Base-by-base conservation (phyloP, 2,888 invertebrate species). In the Gastrophysa polygoni region DNA sequence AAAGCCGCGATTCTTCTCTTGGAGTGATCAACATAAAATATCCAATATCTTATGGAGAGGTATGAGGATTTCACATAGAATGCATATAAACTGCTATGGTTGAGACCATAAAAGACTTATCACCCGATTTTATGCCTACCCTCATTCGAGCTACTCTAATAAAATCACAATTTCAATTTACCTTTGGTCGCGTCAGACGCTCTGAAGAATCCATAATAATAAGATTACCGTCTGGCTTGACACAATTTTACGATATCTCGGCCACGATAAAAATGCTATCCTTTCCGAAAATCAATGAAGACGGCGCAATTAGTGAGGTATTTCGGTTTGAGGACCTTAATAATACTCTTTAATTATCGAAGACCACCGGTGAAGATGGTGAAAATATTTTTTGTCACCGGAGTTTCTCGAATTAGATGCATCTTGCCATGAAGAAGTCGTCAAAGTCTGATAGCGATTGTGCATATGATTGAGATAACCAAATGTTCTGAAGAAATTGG, bases 241-340 rank as follows among this genome's bases (percentile, higher is more conserved):
- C 61, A 67, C 61, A 57, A 62, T 67, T 63, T 64, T 67, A 67
- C 51, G 67, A 67, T 50, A 63, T 56, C 59, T 46, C 38, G 29
- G 51, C n/a, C 50, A 59, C 34, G 60, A 64, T 64, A 58, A 66
- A n/a, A 62, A 43, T 54, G 62, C 66, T 71, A 72, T 71, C 72
- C 60, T 60, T 51, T 62, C 52, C 61, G 65, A 63, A 67, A 70
- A 71, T 71, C 73, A 63, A 70, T 71, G 68, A 71, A 71, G 64
- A 61, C 69, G 71, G 70, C 68, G 67, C 68, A 71, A 73, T 73
- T 73, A 73, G 70, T 69, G 68, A 69, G 70, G 73, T 68, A 73
- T 72, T 70, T 66, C 57, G 68, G 66, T 67, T 69, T 68, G 67
- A 68, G 58, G 59, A 51, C 55, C 61, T 57, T 59, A 58, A 67